phyloP scores from a whole-genome alignment of 2,113 vertebrate species.

The Pan troglodytes region DNA sequence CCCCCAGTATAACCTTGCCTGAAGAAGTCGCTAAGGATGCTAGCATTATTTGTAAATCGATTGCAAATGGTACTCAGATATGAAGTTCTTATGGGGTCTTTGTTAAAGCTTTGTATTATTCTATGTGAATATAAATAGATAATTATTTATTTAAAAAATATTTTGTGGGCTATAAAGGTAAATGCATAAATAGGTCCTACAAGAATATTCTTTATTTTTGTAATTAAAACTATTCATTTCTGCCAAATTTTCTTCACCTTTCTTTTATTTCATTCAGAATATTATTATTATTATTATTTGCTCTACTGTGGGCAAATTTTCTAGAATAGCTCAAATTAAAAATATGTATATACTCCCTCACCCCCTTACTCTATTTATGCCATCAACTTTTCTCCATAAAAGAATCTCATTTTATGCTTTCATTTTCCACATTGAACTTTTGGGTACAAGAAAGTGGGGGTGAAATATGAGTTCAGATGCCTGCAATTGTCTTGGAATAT shows the following conservation, averaged over 20 bases:
- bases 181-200: not conserved
- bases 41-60: not conserved
- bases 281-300: not conserved
- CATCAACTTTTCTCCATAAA: not conserved
- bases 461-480: not conserved
- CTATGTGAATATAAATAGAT: not conserved
- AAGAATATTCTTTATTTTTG: slow-evolving; percentile 13
- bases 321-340: not conserved
- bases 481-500: not conserved
- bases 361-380: not conserved
- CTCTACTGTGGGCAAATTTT: not conserved
- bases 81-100: not conserved
- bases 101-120: not conserved
- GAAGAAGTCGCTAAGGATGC: not conserved
- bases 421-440: not conserved
- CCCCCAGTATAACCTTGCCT: not conserved
- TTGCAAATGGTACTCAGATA: not conserved
- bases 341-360: fast-evolving
- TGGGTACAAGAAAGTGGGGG: not conserved
- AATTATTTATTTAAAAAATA: slow-evolving; percentile 11
- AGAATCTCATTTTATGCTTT: not conserved
- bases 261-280: not conserved
- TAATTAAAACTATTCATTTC: not conserved
- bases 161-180: not conserved
- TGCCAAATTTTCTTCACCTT: not conserved